Base-by-base conservation (phyloP, 1,140 invertebrate species). In the Maconellicoccus hirsutus region DNA sequence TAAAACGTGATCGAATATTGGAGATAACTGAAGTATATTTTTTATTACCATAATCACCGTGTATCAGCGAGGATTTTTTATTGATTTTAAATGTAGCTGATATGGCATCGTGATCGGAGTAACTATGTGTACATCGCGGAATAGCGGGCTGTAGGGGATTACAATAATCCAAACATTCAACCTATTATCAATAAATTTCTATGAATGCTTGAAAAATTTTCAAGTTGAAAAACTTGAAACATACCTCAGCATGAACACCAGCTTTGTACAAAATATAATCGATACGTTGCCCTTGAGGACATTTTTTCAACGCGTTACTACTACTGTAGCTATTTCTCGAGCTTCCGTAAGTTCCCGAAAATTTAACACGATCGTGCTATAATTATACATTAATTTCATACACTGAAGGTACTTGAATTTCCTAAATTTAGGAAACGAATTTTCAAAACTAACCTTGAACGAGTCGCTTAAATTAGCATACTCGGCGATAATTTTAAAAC, bases 401-500 rank as follows among this genome's bases (percentile, higher is more conserved):
- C n/a, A n/a, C n/a, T n/a, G 14, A 38, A 38, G 14, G 6, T 38
- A 38, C 14, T 38, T 14, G 6, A 38, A 6, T 6, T 38, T 38
- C 33, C 33, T 7, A 7, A 38, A 33, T 33, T 33, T 33, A 33
- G 29, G 3, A 33, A 33, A 6, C 29, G 12, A 33, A 33, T 6
- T 12, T 6, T 12, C 29, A 33, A 12, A 33, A 33, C 29, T 16
- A 52, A 52, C 42, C 42, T 52, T 19, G n/a, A 52, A 52, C n/a
- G 42, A 72, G 77, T 88, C 86, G 10, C 76, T 71, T 16, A 87
- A 76, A 16, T 80, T 76, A 33, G 80, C 80, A 76, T 83, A 81
- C 69, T 79, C 78, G 23, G 76, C 72, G 27, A 86, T 79, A 19
- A 87, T 74, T 70, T 81, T 78, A 78, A 92, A 96, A 10, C 92